Evolutionary conservation across 2,888 invertebrate genomes (phyloP).

Genomic region (Uloborus plumipes): DNA sequence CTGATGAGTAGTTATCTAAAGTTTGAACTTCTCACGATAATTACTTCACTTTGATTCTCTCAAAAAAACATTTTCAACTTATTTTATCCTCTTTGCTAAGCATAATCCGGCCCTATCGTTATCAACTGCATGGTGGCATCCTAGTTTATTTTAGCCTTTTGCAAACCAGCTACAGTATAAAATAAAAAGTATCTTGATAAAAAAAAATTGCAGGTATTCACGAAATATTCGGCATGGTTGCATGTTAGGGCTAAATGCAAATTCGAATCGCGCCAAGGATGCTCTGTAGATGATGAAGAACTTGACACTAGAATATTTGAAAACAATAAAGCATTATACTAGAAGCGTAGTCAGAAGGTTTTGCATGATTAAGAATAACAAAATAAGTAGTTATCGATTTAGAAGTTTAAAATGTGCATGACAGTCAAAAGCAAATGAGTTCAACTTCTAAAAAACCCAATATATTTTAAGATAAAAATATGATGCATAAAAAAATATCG

Average conservation of each 20-base stretch:
- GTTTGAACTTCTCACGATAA: background rate
- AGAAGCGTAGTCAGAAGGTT: slow-evolving; percentile 25
- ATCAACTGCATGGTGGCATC: slow-evolving; percentile 61
- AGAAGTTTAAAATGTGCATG: background rate
- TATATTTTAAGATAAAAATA: too few species aligned
- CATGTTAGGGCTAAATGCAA: slow-evolving; percentile 45
- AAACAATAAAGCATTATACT: slow-evolving; percentile 18
- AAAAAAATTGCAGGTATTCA: background rate
- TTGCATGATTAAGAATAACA: slow-evolving; percentile 34
- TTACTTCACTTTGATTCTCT: too few species aligned
- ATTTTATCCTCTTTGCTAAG: slow-evolving; percentile 63
- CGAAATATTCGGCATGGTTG: slow-evolving; percentile 46
- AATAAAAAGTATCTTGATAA: slow-evolving; percentile 1
- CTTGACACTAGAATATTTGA: too few species aligned
- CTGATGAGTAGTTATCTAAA: background rate
- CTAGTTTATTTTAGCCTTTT: slow-evolving; percentile 63
- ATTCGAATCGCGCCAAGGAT: slow-evolving; percentile 13
- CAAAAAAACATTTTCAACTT: slow-evolving; percentile 41
- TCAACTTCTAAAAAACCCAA: too few species aligned
- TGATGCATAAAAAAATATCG: too few species aligned
- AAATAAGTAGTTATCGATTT: slow-evolving; percentile 36
- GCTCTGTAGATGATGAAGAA: slow-evolving; percentile 2
- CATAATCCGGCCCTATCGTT: slow-evolving; percentile 64
- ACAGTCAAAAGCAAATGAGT: too few species aligned
- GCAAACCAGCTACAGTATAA: slow-evolving; percentile 50